These are phyloP conservation scores for Coptodon rendalli DNA, from an alignment of 2,113 vertebrate species.

Conservation along the genomic window DNA sequence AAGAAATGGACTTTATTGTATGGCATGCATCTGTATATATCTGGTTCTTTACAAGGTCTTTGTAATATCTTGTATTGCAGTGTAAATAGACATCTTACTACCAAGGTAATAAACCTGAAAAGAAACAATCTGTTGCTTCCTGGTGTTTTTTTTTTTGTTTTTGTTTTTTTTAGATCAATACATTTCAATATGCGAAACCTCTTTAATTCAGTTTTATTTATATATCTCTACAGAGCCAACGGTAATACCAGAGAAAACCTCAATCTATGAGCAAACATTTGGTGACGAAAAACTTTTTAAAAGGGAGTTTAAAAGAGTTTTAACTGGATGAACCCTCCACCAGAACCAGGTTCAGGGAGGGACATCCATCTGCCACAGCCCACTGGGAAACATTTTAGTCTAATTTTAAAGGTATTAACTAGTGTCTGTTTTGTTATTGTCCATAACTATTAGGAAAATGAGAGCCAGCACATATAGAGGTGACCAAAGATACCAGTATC, in stretches of 20 bases:
- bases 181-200: neutral
- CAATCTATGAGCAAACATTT: neutral
- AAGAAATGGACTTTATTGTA: neutral
- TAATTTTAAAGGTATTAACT: neutral
- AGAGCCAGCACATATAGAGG: neutral
- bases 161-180: neutral
- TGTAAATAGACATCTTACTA: constrained; percentile 32
- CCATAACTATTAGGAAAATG: neutral
- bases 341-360: neutral
- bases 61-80: neutral
- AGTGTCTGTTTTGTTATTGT: neutral
- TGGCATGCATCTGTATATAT: neutral
- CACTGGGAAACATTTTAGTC: neutral
- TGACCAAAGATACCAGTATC: neutral
- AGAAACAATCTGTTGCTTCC: neutral
- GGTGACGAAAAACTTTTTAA: neutral
- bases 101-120: constrained; percentile 27
- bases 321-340: neutral
- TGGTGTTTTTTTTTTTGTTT: accelerated
- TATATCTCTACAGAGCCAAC: neutral
- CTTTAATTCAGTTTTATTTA: neutral
- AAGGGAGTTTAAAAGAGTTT: neutral
- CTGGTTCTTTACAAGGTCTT: neutral
- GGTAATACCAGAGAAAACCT: neutral
- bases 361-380: neutral